A percentile compares a stretch with the other conserved stretches of the same genome.
Evolutionary conservation across 2,888 invertebrate genomes (phyloP).

Genomic region (Rhopalosiphum nymphaeae): DNA sequence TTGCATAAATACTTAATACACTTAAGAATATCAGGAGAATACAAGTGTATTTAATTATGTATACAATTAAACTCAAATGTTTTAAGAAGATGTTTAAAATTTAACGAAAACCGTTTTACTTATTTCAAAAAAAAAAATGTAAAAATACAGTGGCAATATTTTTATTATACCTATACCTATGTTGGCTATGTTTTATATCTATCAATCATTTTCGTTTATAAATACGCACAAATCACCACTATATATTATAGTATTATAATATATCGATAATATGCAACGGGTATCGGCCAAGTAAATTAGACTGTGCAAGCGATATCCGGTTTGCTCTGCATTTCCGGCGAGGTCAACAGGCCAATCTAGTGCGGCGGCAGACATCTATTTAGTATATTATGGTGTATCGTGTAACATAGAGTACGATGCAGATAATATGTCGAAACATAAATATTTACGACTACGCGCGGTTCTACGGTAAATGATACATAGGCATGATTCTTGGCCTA

Average conservation of each 20-base stretch:
- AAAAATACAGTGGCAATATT: not conserved
- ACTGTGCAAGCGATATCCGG: slow-evolving; percentile 18
- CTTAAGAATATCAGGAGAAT: not conserved
- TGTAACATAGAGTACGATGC: not conserved
- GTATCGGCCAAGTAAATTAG: not conserved
- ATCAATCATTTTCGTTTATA: not conserved
- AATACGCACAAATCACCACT: not conserved
- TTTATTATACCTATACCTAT: not conserved
- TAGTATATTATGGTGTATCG: not conserved
- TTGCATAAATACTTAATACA: not conserved
- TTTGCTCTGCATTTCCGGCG: slow-evolving; percentile 40
- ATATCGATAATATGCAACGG: not conserved
- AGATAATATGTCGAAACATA: not conserved
- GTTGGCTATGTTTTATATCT: not conserved
- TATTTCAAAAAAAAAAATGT: not conserved
- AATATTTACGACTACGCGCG: slow-evolving; percentile 26
- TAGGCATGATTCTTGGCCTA: not conserved
- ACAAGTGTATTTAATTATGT: not conserved
- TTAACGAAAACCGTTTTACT: not conserved
- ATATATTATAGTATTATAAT: not conserved
- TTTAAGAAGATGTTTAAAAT: not conserved
- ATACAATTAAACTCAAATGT: not conserved
- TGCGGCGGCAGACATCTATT: not conserved
- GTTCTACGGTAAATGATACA: slow-evolving; percentile 24
- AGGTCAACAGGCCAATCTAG: slow-evolving; percentile 36